Conservation (phyloP, 2,113 vertebrate genomes). For the Calonectris borealis region DNA sequence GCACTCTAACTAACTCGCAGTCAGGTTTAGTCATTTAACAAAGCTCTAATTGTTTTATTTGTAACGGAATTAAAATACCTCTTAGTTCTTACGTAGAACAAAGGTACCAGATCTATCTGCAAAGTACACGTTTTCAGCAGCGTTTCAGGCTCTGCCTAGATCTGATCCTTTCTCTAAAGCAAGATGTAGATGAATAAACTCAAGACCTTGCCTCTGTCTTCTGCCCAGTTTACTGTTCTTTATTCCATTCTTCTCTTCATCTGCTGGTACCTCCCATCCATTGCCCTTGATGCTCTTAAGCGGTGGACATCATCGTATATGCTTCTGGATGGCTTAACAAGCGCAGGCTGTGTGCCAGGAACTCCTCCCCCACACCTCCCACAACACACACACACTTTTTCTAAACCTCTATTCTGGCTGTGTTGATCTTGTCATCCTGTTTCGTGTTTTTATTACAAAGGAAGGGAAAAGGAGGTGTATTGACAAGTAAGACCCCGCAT, state of each 20-base stretch:
- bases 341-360: background rate
- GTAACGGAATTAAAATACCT: constrained; percentile 33
- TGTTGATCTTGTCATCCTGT: background rate
- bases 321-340: background rate
- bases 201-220: background rate
- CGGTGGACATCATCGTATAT: background rate
- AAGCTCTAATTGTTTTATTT: constrained; percentile 17
- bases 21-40: background rate
- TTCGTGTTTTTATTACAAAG: background rate
- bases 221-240: background rate
- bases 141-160: background rate
- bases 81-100: background rate
- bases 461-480: background rate
- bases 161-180: background rate
- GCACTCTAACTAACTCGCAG: background rate
- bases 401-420: background rate
- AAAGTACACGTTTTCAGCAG: background rate
- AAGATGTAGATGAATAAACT: background rate
- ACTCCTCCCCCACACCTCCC: background rate
- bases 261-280: background rate
- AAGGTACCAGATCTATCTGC: background rate
- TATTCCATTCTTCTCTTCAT: background rate
- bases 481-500: background rate
- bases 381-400: background rate
- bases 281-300: background rate